phyloP scores from a whole-genome alignment of 37 sponge, comb jelly and placozoan species.

The Amphimedon queenslandica region DNA sequence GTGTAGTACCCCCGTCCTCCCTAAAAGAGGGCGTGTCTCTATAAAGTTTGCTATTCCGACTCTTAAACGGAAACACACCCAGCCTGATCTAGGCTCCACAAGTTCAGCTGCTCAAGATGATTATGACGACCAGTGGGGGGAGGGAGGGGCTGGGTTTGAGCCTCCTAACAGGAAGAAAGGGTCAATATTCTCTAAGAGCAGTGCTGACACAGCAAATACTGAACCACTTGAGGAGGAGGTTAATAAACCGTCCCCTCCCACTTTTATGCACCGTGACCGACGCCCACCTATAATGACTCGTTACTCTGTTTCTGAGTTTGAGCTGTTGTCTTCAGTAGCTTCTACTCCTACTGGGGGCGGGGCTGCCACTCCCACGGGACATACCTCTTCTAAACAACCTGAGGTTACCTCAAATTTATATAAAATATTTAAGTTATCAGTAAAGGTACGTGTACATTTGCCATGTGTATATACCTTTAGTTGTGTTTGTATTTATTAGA shows the following conservation, averaged over 20 bases:
- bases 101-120: background rate
- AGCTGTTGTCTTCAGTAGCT: background rate
- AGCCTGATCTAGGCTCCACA: background rate
- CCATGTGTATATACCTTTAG: background rate
- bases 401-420: background rate
- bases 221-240: background rate
- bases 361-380: background rate
- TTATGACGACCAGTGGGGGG: background rate
- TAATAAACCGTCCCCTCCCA: background rate
- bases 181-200: too few relatives aligned
- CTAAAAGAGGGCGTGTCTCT: background rate
- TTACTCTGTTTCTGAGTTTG: background rate
- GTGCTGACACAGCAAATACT: too few relatives aligned
- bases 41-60: background rate
- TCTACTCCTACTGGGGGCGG: background rate
- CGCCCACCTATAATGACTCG: background rate
- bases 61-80: background rate
- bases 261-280: slow-evolving; percentile 7
- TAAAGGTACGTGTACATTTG: background rate
- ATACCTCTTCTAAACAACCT: background rate
- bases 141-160: slow-evolving; percentile 10
- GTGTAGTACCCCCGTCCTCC: too few relatives aligned
- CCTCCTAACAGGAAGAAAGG: background rate
- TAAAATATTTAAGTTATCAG: too few relatives aligned
- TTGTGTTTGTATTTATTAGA: background rate